phyloP scores from a whole-genome alignment of 1,140 invertebrate species.

The Ceratitis capitata region DNA sequence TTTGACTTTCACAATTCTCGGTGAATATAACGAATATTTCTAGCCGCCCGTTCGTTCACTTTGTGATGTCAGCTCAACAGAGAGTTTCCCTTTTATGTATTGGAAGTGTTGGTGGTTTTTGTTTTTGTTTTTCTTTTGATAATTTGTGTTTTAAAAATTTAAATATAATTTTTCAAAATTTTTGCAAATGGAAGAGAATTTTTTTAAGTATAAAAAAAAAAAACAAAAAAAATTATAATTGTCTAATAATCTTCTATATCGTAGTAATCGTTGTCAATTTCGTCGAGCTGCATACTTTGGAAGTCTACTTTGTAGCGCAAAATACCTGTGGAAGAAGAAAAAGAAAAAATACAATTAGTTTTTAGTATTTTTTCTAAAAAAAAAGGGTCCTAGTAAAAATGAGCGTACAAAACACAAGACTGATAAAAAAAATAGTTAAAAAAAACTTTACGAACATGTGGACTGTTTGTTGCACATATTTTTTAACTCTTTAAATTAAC shows the following conservation, averaged over 20 bases:
- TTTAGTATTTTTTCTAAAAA: too few relatives aligned
- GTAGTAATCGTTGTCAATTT: slow-evolving; percentile 83
- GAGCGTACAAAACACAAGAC: too few relatives aligned
- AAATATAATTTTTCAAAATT: slow-evolving; percentile 20
- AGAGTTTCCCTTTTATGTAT: not conserved
- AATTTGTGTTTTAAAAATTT: not conserved
- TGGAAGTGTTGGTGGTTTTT: slow-evolving; percentile 6
- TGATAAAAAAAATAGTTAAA: too few relatives aligned
- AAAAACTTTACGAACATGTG: too few relatives aligned
- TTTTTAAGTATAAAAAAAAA: slow-evolving; percentile 28
- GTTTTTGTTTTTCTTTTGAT: not conserved
- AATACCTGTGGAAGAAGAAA: slow-evolving; percentile 74
- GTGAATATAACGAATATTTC: too few relatives aligned
- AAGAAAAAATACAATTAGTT: not conserved
- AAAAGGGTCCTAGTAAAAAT: too few relatives aligned
- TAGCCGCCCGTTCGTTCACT: not conserved
- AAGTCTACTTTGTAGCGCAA: slow-evolving; percentile 99
- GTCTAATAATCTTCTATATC: slow-evolving; percentile 94
- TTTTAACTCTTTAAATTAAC: too few relatives aligned
- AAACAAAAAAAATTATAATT: slow-evolving; percentile 47
- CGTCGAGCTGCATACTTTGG: slow-evolving; percentile 91
- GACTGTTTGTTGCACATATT: too few relatives aligned
- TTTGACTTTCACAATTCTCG: not conserved
- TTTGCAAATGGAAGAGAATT: slow-evolving; percentile 34
- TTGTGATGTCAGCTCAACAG: slow-evolving; percentile 1